Conservation (phyloP, 1,140 invertebrate species). For the Drusus annulatus region DNA sequence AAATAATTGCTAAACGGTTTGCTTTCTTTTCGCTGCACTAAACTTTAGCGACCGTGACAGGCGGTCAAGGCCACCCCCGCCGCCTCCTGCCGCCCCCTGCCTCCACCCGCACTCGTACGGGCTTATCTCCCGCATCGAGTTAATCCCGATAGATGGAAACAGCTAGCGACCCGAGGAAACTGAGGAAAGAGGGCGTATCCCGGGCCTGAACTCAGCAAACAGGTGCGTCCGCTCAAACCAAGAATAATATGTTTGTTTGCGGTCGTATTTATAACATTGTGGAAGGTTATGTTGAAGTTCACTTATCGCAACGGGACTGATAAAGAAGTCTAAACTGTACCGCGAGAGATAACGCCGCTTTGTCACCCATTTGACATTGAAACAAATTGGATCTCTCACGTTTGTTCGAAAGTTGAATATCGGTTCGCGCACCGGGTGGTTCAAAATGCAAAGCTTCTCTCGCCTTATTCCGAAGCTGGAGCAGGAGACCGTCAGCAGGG, state of each 20-base stretch:
- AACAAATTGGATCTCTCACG: slow-evolving; percentile 17
- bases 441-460: slow-evolving; percentile 48
- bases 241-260: neutral
- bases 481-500: slow-evolving; percentile 24
- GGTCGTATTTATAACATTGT: slow-evolving; percentile 32
- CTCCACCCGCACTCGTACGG: slow-evolving; percentile 8
- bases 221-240: neutral
- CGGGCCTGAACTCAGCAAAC: slow-evolving; percentile 6
- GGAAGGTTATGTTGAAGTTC: slow-evolving; percentile 54
- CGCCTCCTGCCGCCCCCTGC: neutral
- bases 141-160: neutral
- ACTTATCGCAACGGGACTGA: slow-evolving; percentile 31
- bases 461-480: slow-evolving; percentile 49
- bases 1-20: slow-evolving; percentile 2
- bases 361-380: slow-evolving; percentile 39
- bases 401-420: slow-evolving; percentile 5
- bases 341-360: slow-evolving; percentile 34
- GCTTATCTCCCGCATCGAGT: slow-evolving; percentile 3
- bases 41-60: slow-evolving; percentile 33
- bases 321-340: slow-evolving; percentile 42
- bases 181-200: neutral
- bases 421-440: slow-evolving; percentile 8
- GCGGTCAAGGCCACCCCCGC: slow-evolving; percentile 53
- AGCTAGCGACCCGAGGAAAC: neutral
- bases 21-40: slow-evolving; percentile 26